Evolutionary conservation across 2,797 vertebrate species (phyloP).

Genomic region (Phylloscopus collybita): DNA sequence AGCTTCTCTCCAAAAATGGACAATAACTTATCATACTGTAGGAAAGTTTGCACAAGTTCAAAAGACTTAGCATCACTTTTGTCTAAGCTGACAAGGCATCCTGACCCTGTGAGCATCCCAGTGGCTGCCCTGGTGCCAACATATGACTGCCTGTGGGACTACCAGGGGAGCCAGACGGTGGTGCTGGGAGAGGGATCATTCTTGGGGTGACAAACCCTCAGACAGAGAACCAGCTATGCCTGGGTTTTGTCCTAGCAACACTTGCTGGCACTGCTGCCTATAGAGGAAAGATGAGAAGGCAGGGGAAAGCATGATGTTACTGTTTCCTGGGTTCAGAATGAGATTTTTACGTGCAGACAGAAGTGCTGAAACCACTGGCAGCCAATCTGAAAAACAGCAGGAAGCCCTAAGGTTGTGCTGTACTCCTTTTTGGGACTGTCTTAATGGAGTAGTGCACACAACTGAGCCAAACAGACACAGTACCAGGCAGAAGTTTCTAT

Average conservation of each 20-base stretch:
- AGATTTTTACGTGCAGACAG: not conserved
- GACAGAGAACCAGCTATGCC: not conserved
- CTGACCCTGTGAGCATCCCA: not conserved
- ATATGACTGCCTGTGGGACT: not conserved
- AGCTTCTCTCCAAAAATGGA: not conserved
- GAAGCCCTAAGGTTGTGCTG: fast-evolving
- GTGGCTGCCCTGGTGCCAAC: not conserved
- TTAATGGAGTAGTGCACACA: not conserved
- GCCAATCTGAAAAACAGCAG: not conserved
- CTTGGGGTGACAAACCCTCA: not conserved
- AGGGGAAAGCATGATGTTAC: not conserved
- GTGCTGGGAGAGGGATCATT: fast-evolving
- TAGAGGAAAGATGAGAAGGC: not conserved
- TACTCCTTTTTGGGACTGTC: not conserved
- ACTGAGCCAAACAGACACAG: not conserved
- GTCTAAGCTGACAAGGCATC: not conserved
- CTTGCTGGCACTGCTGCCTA: not conserved
- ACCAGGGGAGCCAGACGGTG: not conserved
- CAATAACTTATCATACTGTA: not conserved
- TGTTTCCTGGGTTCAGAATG: not conserved
- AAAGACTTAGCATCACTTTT: not conserved
- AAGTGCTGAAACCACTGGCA: not conserved
- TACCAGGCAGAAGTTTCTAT: not conserved
- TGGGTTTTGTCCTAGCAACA: not conserved
- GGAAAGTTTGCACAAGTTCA: not conserved